These are phyloP conservation scores for Rhagium mordax DNA, from an alignment of 2,888 invertebrate genomes.

Conservation along the genomic window DNA sequence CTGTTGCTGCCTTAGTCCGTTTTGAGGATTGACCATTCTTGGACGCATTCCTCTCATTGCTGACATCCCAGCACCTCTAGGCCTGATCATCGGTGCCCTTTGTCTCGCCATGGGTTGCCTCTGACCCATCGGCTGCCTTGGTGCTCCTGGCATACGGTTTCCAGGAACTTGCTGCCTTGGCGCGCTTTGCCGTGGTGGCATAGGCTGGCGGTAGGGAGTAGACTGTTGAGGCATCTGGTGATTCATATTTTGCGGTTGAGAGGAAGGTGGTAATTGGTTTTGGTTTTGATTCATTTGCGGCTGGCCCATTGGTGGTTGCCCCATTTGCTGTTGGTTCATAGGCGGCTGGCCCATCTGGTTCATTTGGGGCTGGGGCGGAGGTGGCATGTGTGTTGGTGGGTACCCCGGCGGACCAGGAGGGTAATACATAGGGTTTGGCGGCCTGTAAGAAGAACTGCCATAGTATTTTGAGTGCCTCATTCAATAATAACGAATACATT, in stretches of 20 bases:
- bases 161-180: conserved; percentile 60
- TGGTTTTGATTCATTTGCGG: conserved; percentile 44
- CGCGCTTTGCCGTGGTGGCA: conserved; percentile 54
- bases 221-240: conserved; percentile 46
- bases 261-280: conserved; percentile 47
- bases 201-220: conserved; percentile 11
- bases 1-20: conserved; percentile 46
- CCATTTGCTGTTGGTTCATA: conserved; percentile 61
- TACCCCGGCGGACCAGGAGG: conserved; percentile 67
- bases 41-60: conserved; percentile 55
- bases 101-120: conserved; percentile 51
- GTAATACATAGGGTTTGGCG: conserved; percentile 65
- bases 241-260: conserved; percentile 51
- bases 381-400: conserved; percentile 67
- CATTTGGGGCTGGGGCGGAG: conserved; percentile 64
- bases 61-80: conserved; percentile 56
- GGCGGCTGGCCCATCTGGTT: conserved; percentile 66
- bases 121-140: conserved; percentile 51
- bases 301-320: conserved; percentile 53
- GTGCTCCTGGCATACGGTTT: conserved; percentile 63
- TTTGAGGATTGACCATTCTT: conserved; percentile 51
- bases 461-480: conserved; percentile 14
- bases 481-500: background rate
- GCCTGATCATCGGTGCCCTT: conserved; percentile 57
- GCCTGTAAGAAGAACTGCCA: conserved; percentile 53